Conservation (phyloP, 2,888 invertebrate species). For the Megamerina dolium region DNA sequence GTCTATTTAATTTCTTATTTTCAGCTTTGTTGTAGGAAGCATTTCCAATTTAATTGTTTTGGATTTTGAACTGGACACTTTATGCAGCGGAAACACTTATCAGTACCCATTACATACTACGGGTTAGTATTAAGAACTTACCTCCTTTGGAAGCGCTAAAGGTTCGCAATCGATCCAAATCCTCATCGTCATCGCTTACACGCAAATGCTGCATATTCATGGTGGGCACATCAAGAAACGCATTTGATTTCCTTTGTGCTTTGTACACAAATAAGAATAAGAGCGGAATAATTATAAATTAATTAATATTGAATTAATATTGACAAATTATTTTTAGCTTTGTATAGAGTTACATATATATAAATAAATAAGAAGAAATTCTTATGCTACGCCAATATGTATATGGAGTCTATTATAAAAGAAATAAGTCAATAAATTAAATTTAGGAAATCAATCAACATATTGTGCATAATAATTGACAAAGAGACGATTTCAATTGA, state of each 20-base stretch:
- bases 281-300: too few species aligned
- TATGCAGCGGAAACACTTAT: neutral
- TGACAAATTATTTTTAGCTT: too few species aligned
- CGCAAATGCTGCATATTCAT: slow-evolving; percentile 49
- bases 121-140: slow-evolving; percentile 35
- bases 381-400: too few species aligned
- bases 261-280: too few species aligned
- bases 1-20: neutral
- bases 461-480: too few species aligned
- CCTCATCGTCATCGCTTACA: slow-evolving; percentile 60
- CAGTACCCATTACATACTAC: neutral
- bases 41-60: neutral
- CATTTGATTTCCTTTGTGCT: slow-evolving; percentile 59
- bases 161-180: slow-evolving; percentile 83
- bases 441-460: too few species aligned
- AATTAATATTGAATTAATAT: too few species aligned
- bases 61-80: neutral
- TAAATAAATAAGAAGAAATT: too few species aligned
- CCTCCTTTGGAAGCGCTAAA: slow-evolving; percentile 91
- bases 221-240: slow-evolving; percentile 62
- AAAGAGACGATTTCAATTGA: too few species aligned
- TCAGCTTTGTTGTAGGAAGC: neutral
- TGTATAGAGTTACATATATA: too few species aligned
- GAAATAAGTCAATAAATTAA: too few species aligned
- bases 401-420: too few species aligned